phyloP scores from a whole-genome alignment of 2,888 invertebrate genomes.

The Pegoplata infirma region DNA sequence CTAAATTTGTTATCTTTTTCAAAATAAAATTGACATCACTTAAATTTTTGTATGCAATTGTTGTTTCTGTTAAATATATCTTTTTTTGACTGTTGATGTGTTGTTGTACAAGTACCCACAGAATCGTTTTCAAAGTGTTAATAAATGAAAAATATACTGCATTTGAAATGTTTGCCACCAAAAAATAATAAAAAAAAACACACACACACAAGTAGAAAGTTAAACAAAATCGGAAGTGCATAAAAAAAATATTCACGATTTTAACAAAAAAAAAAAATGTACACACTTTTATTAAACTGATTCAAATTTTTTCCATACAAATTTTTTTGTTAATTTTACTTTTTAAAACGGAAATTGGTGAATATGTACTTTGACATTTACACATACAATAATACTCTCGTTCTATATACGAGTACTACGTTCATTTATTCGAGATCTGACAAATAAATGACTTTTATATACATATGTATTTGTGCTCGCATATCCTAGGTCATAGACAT shows the following conservation, averaged over 20 bases:
- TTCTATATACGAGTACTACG: too few relatives aligned
- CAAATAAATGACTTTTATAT: constrained; percentile 45
- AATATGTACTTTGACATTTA: constrained; percentile 36
- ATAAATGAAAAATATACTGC: constrained; percentile 45
- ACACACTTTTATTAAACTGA: not conserved
- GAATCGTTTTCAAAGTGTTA: constrained; percentile 44
- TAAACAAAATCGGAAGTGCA: constrained; percentile 34
- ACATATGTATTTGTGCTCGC: not conserved
- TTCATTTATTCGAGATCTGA: constrained; percentile 36
- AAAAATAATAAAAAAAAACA: constrained; percentile 19
- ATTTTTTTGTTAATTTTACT: not conserved
- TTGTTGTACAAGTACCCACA: constrained; percentile 22
- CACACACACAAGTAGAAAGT: constrained; percentile 22
- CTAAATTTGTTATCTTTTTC: too few relatives aligned
- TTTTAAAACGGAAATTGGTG: constrained; percentile 49
- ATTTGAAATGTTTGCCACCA: constrained; percentile 46
- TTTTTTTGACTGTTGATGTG: not conserved
- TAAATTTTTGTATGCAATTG: constrained; percentile 18
- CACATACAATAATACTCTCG: too few relatives aligned
- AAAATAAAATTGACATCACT: too few relatives aligned
- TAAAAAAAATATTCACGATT: not conserved
- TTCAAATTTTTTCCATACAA: not conserved
- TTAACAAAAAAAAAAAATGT: not conserved
- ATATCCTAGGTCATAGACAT: not conserved
- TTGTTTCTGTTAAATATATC: too few relatives aligned